Evolutionary conservation across 1,140 invertebrate species (phyloP).

Genomic region (Drosophila albomicans): DNA sequence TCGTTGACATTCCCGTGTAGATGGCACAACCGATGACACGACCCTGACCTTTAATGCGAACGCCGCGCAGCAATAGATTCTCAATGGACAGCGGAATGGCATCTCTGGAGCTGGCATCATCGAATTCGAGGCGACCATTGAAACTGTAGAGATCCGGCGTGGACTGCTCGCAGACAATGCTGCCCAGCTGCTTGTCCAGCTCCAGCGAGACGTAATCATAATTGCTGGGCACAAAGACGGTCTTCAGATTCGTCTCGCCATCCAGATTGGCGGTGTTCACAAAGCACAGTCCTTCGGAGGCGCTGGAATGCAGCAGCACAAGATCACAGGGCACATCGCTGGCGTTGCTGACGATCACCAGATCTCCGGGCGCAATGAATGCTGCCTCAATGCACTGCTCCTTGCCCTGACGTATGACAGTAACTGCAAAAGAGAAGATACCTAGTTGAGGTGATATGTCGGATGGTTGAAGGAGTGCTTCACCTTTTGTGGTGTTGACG

Average conservation of each 20-base stretch:
- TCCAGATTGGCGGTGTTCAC: constrained; percentile 99
- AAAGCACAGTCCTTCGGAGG: constrained; percentile 97
- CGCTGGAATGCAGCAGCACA: constrained; percentile 90
- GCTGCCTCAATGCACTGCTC: constrained; percentile 86
- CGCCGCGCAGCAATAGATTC: constrained; percentile 91
- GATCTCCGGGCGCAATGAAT: constrained; percentile 89
- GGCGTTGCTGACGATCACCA: constrained; percentile 89
- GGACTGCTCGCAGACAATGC: constrained; percentile 89
- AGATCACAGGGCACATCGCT: constrained; percentile 92
- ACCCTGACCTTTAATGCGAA: constrained; percentile 91
- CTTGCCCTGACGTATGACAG: constrained; percentile 87
- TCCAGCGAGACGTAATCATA: constrained; percentile 71
- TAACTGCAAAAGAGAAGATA: constrained; percentile 70
- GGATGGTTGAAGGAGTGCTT: not conserved
- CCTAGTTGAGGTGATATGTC: not conserved
- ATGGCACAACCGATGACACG: constrained; percentile 91
- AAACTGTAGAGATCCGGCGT: constrained; percentile 91
- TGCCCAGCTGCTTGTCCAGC: constrained; percentile 83
- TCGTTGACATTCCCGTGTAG: constrained; percentile 93
- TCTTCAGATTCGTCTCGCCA: constrained; percentile 99
- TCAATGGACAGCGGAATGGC: constrained; percentile 86
- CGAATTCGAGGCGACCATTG: constrained; percentile 88
- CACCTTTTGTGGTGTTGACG: constrained; percentile 88
- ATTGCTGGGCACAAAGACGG: constrained; percentile 86
- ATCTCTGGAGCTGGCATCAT: constrained; percentile 89